Percentiles rank a stretch among this genome's conserved stretches.
Conservation (phyloP, 2,888 invertebrate species). For the Cryptophagus acutangulus region DNA sequence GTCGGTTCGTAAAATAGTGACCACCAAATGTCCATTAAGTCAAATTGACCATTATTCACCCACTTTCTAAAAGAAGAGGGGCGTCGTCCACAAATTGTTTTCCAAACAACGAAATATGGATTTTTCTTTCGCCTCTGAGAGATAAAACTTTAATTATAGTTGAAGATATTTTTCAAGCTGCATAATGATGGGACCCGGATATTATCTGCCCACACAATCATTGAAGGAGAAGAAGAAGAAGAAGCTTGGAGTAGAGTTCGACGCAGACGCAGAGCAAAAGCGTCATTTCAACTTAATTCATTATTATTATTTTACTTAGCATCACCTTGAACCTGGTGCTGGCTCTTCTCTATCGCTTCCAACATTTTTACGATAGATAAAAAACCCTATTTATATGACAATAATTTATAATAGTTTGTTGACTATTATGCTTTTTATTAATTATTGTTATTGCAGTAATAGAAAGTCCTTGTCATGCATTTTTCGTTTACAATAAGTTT, state of each 20-base stretch:
- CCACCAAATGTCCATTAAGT: slow-evolving; percentile 3
- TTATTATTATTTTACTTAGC: slow-evolving; percentile 27
- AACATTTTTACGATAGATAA: slow-evolving; percentile 20
- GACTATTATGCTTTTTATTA: slow-evolving; percentile 19
- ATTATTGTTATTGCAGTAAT: slow-evolving; percentile 18
- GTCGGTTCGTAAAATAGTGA: no score
- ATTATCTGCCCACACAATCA: slow-evolving; percentile 24
- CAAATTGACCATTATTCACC: slow-evolving; percentile 1
- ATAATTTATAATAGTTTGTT: slow-evolving; percentile 20
- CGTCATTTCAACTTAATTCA: slow-evolving; percentile 24
- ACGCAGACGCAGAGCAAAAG: no score
- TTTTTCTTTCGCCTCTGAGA: neutral
- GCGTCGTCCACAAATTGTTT: slow-evolving; percentile 5
- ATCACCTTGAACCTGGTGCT: slow-evolving; percentile 29
- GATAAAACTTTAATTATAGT: neutral
- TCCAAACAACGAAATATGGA: neutral
- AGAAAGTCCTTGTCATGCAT: slow-evolving; percentile 26
- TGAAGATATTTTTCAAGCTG: slow-evolving; percentile 3
- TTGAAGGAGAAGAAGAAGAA: slow-evolving; percentile 11
- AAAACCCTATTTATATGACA: slow-evolving; percentile 16
- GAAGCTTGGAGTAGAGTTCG: no score
- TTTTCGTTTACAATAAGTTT: slow-evolving; percentile 20
- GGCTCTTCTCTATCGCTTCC: slow-evolving; percentile 17
- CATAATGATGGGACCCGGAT: slow-evolving; percentile 21
- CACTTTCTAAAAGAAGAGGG: slow-evolving; percentile 6